Percentiles rank a stretch among this genome's conserved stretches.
Evolutionary conservation across 37 sponge, comb jelly and placozoan species (phyloP).

Genomic region (Aplysina aerophoba): DNA sequence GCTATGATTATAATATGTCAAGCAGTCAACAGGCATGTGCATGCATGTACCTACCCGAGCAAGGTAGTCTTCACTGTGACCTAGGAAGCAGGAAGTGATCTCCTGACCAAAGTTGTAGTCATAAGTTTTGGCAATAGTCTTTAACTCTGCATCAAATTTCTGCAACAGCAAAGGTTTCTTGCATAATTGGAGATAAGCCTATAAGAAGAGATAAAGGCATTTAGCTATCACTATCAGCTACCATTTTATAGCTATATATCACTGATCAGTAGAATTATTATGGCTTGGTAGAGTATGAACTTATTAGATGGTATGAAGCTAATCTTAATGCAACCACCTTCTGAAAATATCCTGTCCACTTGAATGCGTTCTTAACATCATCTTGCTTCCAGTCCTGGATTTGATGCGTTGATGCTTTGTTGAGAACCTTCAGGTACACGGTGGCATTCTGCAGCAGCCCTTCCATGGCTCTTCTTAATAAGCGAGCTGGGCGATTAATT

Average conservation of each 20-base stretch:
- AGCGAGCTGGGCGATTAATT: neutral
- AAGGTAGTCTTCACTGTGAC: constrained; percentile 42
- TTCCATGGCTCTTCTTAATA: constrained; percentile 11
- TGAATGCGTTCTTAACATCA: constrained; percentile 56
- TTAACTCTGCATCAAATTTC: constrained; percentile 49
- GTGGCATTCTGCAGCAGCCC: constrained; percentile 37
- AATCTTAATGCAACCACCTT: constrained; percentile 32
- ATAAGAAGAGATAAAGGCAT: neutral
- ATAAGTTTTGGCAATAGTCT: neutral
- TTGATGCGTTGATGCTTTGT: constrained; percentile 42
- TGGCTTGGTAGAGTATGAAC: no score
- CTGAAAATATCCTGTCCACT: constrained; percentile 64
- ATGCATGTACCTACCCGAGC: constrained; percentile 26
- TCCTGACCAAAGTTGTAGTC: constrained; percentile 31
- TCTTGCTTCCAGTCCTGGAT: constrained; percentile 59
- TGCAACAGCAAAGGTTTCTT: constrained; percentile 33
- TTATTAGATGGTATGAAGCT: no score
- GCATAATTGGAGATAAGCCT: constrained; percentile 39
- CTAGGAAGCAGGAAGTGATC: constrained; percentile 30
- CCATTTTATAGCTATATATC: neutral
- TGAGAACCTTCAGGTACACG: constrained; percentile 39
- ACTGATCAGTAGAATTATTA: neutral
- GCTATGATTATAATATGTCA: neutral
- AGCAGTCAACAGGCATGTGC: constrained; percentile 26
- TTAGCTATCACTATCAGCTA: neutral